Evolutionary conservation across 2,888 invertebrate genomes (phyloP).

Genomic region (Apomyelois bistriatella): DNA sequence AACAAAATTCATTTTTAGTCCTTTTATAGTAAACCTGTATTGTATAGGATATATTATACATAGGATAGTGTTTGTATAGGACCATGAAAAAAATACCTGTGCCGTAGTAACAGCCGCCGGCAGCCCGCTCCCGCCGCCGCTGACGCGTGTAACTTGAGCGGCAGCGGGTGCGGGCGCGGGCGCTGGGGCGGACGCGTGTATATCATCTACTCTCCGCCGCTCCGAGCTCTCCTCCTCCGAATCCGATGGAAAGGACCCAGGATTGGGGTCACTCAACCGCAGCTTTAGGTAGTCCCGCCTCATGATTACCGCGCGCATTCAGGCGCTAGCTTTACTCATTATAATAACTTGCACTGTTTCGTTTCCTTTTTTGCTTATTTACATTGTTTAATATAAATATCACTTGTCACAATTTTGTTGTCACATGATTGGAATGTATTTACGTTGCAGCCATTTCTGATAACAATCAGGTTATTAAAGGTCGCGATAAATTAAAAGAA

Average conservation of each 20-base stretch:
- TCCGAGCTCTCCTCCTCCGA: constrained; percentile 68
- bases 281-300: constrained; percentile 70
- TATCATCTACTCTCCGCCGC: not conserved
- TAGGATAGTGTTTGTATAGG: too few relatives aligned
- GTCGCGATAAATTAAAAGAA: not conserved
- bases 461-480: not conserved
- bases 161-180: constrained; percentile 35
- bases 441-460: constrained; percentile 8
- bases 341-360: not conserved
- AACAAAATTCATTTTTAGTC: too few relatives aligned
- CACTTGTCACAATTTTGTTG: not conserved
- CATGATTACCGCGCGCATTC: constrained; percentile 36
- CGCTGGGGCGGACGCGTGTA: constrained; percentile 38
- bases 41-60: too few relatives aligned
- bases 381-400: not conserved
- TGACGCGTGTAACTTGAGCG: constrained; percentile 24
- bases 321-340: not conserved
- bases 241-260: constrained; percentile 62
- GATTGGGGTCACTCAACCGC: constrained; percentile 68
- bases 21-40: too few relatives aligned
- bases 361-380: not conserved
- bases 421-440: constrained; percentile 1
- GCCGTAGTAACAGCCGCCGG: constrained; percentile 47
- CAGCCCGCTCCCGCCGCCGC: constrained; percentile 38
- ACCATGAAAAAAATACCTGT: constrained; percentile 38